Conservation (phyloP, 2,797 vertebrate species). For the Sebastes diaconus region DNA sequence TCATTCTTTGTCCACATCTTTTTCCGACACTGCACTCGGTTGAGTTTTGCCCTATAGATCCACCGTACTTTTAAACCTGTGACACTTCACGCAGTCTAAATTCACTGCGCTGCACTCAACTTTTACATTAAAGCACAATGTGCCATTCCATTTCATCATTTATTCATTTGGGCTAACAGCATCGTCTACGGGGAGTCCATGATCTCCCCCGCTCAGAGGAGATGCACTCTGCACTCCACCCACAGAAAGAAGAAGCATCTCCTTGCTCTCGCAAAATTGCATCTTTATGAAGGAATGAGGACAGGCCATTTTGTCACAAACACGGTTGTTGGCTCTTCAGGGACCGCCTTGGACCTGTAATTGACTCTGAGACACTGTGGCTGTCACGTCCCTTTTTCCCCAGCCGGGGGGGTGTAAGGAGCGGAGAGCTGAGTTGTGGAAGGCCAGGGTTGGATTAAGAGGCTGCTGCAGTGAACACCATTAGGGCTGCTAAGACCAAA, state of each 20-base stretch:
- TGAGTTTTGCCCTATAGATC: not conserved
- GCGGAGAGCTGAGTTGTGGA: conserved; percentile 55
- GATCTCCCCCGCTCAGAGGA: conserved; percentile 59
- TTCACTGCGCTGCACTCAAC: conserved; percentile 54
- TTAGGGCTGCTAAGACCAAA: conserved; percentile 70
- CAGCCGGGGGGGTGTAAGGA: conserved; percentile 40
- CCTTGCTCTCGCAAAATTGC: conserved; percentile 53
- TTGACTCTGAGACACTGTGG: conserved; percentile 76
- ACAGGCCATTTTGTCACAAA: conserved; percentile 71
- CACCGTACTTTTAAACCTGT: conserved; percentile 27
- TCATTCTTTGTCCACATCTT: not conserved
- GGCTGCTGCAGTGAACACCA: conserved; percentile 63
- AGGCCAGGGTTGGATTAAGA: conserved; percentile 68
- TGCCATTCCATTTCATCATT: conserved; percentile 72
- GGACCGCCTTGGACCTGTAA: conserved; percentile 74
- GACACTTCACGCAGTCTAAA: conserved; percentile 40
- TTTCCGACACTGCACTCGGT: not conserved
- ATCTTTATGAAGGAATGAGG: conserved; percentile 68
- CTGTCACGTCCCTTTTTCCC: conserved; percentile 57
- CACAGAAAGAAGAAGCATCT: conserved; percentile 28
- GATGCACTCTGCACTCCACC: conserved; percentile 58
- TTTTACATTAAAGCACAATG: conserved; percentile 62
- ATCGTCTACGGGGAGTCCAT: conserved; percentile 68
- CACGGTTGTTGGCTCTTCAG: conserved; percentile 58
- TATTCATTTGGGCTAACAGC: conserved; percentile 73